Percentiles rank a stretch among this genome's conserved stretches.
These are phyloP conservation scores for Crotophaga sulcirostris DNA, from an alignment of 2,113 vertebrate genomes.

Conservation along the genomic window DNA sequence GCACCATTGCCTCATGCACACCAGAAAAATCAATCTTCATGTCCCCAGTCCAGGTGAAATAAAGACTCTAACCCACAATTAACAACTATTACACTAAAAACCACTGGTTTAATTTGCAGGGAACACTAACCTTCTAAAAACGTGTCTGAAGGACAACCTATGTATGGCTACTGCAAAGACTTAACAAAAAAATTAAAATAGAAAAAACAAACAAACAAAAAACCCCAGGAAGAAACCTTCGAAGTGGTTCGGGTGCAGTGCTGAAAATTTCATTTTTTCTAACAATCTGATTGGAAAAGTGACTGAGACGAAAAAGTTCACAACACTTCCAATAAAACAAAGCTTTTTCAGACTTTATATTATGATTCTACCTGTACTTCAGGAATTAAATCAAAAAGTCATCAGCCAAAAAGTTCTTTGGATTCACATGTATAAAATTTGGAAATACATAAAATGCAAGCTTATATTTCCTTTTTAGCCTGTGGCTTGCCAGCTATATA, in stretches of 20 bases:
- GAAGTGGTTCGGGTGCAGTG: background rate
- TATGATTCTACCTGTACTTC: background rate
- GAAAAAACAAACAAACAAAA: background rate
- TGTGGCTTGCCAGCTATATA: background rate
- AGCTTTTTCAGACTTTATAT: background rate
- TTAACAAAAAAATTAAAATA: background rate
- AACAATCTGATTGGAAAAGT: background rate
- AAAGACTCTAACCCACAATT: background rate
- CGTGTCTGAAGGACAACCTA: background rate
- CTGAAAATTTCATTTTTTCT: background rate
- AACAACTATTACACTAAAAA: background rate
- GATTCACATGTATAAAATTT: background rate
- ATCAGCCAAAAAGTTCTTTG: background rate
- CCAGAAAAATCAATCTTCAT: background rate
- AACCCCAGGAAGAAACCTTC: background rate
- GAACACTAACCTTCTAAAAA: background rate
- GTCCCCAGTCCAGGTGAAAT: background rate
- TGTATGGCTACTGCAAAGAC: background rate
- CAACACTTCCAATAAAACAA: background rate
- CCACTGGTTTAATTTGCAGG: background rate
- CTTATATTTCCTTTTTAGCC: background rate
- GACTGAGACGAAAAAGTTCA: rapidly evolving
- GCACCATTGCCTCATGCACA: background rate
- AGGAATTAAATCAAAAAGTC: background rate
- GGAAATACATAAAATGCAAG: background rate